phyloP scores from a whole-genome alignment of 1,140 invertebrate genomes.

The Diploscapter pachys region DNA sequence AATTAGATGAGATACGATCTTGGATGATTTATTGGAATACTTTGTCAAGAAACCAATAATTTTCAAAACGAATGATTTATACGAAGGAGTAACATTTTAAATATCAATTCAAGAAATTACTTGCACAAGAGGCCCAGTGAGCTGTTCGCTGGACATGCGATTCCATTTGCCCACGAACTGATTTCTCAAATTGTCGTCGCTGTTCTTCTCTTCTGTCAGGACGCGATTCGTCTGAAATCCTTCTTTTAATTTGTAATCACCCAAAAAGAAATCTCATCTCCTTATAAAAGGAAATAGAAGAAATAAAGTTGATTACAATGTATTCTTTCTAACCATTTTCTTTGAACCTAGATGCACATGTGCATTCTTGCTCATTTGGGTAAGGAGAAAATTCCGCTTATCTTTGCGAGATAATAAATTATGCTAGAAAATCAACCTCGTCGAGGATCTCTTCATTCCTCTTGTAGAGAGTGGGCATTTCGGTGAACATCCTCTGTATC shows the following conservation, averaged over 20 bases:
- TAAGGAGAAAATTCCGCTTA: too few species aligned
- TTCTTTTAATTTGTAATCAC: too few species aligned
- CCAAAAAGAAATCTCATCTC: too few species aligned
- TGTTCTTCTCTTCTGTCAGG: constrained; percentile 83
- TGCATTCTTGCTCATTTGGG: too few species aligned
- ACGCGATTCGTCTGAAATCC: constrained; percentile 70
- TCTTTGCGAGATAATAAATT: too few species aligned
- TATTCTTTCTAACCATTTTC: too few species aligned
- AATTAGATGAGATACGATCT: neutral
- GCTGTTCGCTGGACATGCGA: constrained; percentile 77
- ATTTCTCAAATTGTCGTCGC: constrained; percentile 78
- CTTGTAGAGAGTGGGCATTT: constrained; percentile 82
- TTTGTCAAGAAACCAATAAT: too few species aligned
- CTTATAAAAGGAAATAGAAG: too few species aligned
- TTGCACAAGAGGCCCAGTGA: constrained; percentile 78
- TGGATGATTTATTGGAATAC: too few species aligned
- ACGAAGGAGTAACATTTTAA: neutral
- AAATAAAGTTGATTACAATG: too few species aligned
- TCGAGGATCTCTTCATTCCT: constrained; percentile 91
- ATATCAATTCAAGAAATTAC: neutral
- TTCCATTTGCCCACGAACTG: constrained; percentile 88
- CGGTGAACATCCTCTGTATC: constrained; percentile 68
- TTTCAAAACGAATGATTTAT: too few species aligned
- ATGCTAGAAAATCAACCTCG: constrained; percentile 63
- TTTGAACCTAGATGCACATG: too few species aligned